Evolutionary conservation across 2,888 invertebrate species (phyloP), one percentile per base, ranked within the genome.

Genomic region (Dyspetes luteomarginatus): DNA sequence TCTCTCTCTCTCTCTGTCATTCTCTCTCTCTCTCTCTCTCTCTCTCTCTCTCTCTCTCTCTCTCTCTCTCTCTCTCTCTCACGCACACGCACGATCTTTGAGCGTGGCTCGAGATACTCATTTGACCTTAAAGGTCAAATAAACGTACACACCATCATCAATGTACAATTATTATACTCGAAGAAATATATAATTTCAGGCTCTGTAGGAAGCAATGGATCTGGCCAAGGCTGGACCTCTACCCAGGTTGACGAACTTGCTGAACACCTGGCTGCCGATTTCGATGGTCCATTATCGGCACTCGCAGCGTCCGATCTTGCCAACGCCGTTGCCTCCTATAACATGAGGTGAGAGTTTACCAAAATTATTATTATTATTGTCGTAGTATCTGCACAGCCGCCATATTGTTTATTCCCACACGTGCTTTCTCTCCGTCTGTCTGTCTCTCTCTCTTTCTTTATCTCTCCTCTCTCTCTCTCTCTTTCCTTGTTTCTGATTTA

Each of bases 231-330:
- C 58, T 92, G 92, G 92, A 79, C 81, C 15, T 89, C 90, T 43
- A 90, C 94, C 89, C 94, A 94, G 86, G 94, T 94, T 71, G 94
- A 94, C 75, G 95, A 95, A 87, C 94, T 95, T 65, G 94, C 94
- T 82, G 95, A 95, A 83, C 94, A 94, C 58, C 92, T 96, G 82
- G 95, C 95, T 22, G 95, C 95, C 30, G 96, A 96, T 90, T 95
- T 96, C 86, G 96, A 96, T 90, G 95, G 95, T 52, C 95, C 95
- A n/a, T 92, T 96, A 19, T 95, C 95, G 2, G 95, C 95, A 7
- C 93, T 96, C 45, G 95, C 95, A 17, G 94, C 90, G 15, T 89
- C 95, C 24, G 96, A 96, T 89, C 92, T 96, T 64, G 94, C 94
- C 45, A 93, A 94, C 50, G 90, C 91, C 15, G 91, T 91, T 74